These are phyloP conservation scores for Temnothorax nylanderi DNA, from an alignment of 1,140 invertebrate genomes.

Conservation along the genomic window DNA sequence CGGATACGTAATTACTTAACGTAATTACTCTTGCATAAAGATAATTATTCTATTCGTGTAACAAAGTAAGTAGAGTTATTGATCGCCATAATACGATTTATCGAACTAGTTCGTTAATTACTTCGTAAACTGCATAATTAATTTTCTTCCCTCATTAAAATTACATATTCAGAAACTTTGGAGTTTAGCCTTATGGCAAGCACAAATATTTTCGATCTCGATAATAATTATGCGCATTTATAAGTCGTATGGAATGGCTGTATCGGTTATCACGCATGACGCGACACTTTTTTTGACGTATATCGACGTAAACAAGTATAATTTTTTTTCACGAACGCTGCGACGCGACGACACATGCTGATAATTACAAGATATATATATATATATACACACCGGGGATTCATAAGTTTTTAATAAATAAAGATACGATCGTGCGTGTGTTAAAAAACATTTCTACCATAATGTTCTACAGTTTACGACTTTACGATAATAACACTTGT, in stretches of 20 bases:
- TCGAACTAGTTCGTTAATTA: not conserved
- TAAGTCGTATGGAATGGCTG: not conserved
- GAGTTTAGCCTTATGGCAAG: not conserved
- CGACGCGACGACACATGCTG: slow-evolving; percentile 2
- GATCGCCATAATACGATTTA: not conserved
- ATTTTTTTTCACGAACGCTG: slow-evolving; percentile 33
- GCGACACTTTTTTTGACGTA: slow-evolving; percentile 30
- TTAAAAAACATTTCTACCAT: not conserved
- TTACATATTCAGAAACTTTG: not conserved
- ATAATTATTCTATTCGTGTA: not conserved
- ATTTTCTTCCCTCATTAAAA: not conserved
- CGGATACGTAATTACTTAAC: not conserved
- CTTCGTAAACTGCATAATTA: not conserved
- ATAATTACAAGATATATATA: slow-evolving; percentile 31
- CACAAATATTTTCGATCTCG: slow-evolving; percentile 46
- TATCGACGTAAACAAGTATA: slow-evolving; percentile 46
- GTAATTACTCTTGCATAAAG: not conserved
- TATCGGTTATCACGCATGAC: slow-evolving; percentile 43
- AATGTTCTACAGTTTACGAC: not conserved
- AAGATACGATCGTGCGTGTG: not conserved
- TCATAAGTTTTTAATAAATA: slow-evolving; percentile 23
- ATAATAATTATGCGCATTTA: slow-evolving; percentile 56
- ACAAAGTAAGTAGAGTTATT: not conserved
- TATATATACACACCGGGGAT: not conserved
- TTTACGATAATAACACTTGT: not conserved